phyloP scores from a whole-genome alignment of 2,888 invertebrate species.

The Volucella inanis region DNA sequence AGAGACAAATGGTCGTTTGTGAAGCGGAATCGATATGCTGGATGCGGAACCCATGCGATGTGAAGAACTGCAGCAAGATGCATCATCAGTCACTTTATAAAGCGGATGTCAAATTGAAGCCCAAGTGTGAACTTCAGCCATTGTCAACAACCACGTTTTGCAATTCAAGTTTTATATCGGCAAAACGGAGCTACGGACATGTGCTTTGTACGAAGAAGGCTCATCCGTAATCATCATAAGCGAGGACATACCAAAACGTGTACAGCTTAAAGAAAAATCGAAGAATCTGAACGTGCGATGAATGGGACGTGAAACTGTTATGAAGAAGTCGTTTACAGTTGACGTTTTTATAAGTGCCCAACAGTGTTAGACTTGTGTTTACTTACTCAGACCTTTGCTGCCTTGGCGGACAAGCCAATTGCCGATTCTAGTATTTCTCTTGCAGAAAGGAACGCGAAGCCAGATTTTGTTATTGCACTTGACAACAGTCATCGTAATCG shows the following conservation, averaged over 20 bases:
- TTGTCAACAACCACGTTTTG: slow-evolving; percentile 2
- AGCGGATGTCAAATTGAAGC: neutral
- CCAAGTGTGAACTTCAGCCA: neutral
- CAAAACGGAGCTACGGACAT: slow-evolving; percentile 31
- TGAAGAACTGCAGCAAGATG: slow-evolving; percentile 3
- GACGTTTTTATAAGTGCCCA: slow-evolving; percentile 4
- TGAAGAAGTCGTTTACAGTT: slow-evolving; percentile 8
- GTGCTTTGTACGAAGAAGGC: slow-evolving; percentile 15
- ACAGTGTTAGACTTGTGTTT: no score
- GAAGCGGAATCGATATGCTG: neutral
- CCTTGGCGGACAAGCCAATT: no score
- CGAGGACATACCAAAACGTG: slow-evolving; percentile 23
- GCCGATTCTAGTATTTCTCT: no score
- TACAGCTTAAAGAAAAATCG: slow-evolving; percentile 42
- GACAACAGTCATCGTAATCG: no score
- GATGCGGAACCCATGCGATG: neutral
- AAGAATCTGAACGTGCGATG: slow-evolving; percentile 53
- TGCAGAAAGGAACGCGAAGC: no score
- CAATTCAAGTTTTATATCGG: slow-evolving; percentile 35
- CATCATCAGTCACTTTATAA: slow-evolving; percentile 12
- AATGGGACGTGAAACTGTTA: slow-evolving; percentile 17
- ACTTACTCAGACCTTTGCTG: no score
- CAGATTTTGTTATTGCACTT: no score
- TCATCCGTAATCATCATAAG: slow-evolving; percentile 49
- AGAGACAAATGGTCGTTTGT: slow-evolving; percentile 4